A percentile compares a stretch with the other conserved stretches of the same genome.
phyloP scores from a whole-genome alignment of 2,888 invertebrate species.

The Plagodis pulveraria region DNA sequence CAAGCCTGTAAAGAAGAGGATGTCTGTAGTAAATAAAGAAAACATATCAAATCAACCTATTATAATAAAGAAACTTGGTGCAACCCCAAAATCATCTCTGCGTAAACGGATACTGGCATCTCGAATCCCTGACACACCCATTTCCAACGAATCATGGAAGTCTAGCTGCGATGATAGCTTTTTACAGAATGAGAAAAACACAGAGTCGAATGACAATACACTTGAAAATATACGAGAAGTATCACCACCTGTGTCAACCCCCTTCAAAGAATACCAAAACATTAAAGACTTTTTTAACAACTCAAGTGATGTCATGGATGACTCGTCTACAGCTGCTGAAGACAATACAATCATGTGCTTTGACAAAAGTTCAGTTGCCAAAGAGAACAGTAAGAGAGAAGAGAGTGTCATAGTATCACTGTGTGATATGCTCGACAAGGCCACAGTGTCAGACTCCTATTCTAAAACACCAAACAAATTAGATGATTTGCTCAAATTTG shows the following conservation, averaged over 20 bases:
- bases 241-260: constrained; percentile 68
- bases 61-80: constrained; percentile 19
- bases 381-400: constrained; percentile 55
- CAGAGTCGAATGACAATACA: constrained; percentile 58
- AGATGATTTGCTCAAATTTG: constrained; percentile 57
- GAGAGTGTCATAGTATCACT: constrained; percentile 71
- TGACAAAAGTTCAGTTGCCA: constrained; percentile 49
- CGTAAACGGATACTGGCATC: constrained; percentile 35
- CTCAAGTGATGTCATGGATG: constrained; percentile 55
- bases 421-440: constrained; percentile 69
- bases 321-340: constrained; percentile 43
- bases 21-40: constrained; percentile 63
- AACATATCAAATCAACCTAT: constrained; percentile 43
- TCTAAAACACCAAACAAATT: constrained; percentile 49
- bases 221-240: constrained; percentile 62
- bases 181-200: constrained; percentile 68
- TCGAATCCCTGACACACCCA: constrained; percentile 55
- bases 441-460: constrained; percentile 54
- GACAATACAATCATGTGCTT: constrained; percentile 72
- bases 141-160: constrained; percentile 66
- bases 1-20: constrained; percentile 47
- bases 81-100: constrained; percentile 29
- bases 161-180: constrained; percentile 73
- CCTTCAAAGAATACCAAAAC: constrained; percentile 69
- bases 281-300: constrained; percentile 65